Conservation (phyloP, 2,113 vertebrate genomes). For the Coregonus clupeaformis region DNA sequence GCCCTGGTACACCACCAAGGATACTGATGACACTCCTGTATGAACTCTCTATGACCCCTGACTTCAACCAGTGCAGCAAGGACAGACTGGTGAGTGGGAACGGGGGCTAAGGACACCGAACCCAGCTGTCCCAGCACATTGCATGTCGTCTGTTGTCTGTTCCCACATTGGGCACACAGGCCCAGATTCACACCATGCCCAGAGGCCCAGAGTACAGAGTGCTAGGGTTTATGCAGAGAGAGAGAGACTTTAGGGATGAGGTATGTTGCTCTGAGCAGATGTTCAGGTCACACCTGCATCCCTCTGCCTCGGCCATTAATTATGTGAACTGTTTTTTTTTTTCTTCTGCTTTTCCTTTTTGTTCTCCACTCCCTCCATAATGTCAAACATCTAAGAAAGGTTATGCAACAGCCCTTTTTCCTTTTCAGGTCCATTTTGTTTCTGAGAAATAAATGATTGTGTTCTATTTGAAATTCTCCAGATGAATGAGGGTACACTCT, state of each 20-base stretch:
- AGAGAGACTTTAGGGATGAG: slow-evolving; percentile 44
- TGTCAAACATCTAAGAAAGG: slow-evolving; percentile 21
- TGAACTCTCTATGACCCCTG: slow-evolving; percentile 32
- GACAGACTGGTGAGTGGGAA: slow-evolving; percentile 39
- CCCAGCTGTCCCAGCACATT: slow-evolving; percentile 52
- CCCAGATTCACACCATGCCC: slow-evolving; percentile 45
- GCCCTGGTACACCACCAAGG: no score
- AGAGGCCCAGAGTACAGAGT: slow-evolving; percentile 44
- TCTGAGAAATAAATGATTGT: neutral
- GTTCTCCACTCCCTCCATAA: slow-evolving; percentile 16
- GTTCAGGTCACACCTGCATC: slow-evolving; percentile 61
- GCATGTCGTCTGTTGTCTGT: slow-evolving; percentile 51
- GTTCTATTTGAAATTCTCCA: neutral
- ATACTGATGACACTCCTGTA: neutral
- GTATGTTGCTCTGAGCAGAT: slow-evolving; percentile 63
- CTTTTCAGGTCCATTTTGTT: slow-evolving; percentile 6
- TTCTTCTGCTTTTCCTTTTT: no score
- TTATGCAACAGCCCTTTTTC: slow-evolving; percentile 7
- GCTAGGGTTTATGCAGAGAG: slow-evolving; percentile 41
- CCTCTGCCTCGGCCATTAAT: slow-evolving; percentile 30
- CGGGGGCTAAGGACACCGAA: slow-evolving; percentile 49
- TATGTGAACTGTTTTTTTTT: no score
- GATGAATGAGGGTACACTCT: neutral
- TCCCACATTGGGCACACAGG: slow-evolving; percentile 53
- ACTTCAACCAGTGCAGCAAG: slow-evolving; percentile 31